Percentiles rank a stretch among this genome's conserved stretches.
These are phyloP conservation scores for Hydra vulgaris DNA, from an alignment of 30 jellyfish, hydroid and myxozoan genomes.

Conservation along the genomic window DNA sequence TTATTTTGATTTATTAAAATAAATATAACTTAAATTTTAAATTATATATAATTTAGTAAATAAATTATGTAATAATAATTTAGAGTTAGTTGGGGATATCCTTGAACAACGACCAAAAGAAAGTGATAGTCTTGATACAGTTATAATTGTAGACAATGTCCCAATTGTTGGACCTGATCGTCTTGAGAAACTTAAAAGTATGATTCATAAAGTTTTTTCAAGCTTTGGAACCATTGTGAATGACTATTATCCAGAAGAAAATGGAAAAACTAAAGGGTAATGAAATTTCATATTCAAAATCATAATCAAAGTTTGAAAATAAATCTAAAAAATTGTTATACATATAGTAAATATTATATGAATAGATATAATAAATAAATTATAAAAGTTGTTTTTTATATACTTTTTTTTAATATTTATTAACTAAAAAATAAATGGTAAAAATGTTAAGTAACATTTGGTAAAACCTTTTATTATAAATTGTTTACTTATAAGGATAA, in stretches of 20 bases:
- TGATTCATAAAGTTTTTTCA: constrained; percentile 74
- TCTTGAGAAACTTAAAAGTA: constrained; percentile 76
- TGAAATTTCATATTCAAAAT: background rate
- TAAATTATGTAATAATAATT: background rate
- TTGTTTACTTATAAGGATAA: no score
- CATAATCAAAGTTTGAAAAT: no score
- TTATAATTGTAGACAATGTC: constrained; percentile 84
- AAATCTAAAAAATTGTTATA: no score
- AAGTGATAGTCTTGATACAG: constrained; percentile 81
- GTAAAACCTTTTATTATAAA: no score
- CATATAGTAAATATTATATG: no score
- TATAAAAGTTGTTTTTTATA: no score
- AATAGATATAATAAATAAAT: no score
- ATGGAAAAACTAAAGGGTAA: constrained; percentile 93
- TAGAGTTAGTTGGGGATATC: constrained; percentile 75
- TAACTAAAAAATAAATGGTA: no score
- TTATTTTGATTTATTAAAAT: background rate
- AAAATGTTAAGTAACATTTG: no score
- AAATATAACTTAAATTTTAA: no score
- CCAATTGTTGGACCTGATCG: constrained; percentile 98
- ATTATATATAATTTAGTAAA: no score
- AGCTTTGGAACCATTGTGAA: constrained; percentile 74
- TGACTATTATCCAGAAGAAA: constrained; percentile 75
- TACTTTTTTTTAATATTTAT: no score
- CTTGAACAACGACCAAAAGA: constrained; percentile 76